Percentiles rank a stretch among this genome's conserved stretches.
Conservation (phyloP, 2,888 invertebrate genomes). For the Homarus gammarus region DNA sequence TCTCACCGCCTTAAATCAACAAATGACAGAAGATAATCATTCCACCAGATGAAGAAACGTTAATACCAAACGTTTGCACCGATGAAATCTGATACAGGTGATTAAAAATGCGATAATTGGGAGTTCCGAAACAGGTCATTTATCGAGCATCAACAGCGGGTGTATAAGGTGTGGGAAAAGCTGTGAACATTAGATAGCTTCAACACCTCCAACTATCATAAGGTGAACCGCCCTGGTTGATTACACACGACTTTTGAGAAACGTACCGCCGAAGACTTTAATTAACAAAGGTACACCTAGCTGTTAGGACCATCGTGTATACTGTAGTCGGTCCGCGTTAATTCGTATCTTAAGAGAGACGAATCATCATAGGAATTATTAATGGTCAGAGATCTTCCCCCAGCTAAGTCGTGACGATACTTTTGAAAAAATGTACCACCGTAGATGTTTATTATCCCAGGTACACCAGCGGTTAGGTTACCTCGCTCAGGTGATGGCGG, state of each 20-base stretch:
- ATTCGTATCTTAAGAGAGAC: conserved; percentile 33
- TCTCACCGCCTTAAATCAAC: neutral
- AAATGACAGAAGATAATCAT: neutral
- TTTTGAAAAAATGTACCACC: conserved; percentile 54
- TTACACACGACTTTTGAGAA: conserved; percentile 46
- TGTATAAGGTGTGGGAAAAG: conserved; percentile 16
- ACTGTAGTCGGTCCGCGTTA: conserved; percentile 21
- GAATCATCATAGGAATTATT: conserved; percentile 43
- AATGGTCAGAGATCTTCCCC: conserved; percentile 9
- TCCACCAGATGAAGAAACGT: neutral
- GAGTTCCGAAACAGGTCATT: conserved; percentile 25
- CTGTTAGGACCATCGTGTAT: conserved; percentile 22
- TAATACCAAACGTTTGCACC: neutral
- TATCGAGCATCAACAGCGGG: neutral
- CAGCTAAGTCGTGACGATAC: conserved; percentile 47
- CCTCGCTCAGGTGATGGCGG: neutral
- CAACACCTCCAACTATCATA: conserved; percentile 59
- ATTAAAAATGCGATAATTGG: neutral
- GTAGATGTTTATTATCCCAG: conserved; percentile 47
- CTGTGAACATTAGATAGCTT: conserved; percentile 56
- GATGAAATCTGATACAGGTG: neutral
- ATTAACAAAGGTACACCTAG: conserved; percentile 13
- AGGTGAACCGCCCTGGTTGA: conserved; percentile 53
- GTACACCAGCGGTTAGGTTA: conserved; percentile 37
- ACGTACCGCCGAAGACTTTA: conserved; percentile 24